Evolutionary conservation across 1,140 invertebrate genomes (phyloP), one percentile per base, ranked within the genome.

Genomic region (Ditylenchus dipsaci): DNA sequence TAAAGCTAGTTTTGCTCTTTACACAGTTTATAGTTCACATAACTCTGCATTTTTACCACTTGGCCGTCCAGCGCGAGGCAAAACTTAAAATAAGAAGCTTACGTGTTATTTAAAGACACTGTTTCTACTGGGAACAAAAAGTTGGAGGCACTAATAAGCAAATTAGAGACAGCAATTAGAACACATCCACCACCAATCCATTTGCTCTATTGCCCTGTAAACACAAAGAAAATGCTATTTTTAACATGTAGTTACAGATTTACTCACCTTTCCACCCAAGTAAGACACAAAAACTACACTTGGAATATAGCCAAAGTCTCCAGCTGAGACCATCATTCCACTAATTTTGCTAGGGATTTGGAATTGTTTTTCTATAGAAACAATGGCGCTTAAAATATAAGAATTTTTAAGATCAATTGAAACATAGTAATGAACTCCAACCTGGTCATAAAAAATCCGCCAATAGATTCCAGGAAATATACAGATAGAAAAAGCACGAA

Each of bases 361-460:
- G 62, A 82, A 82, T 62, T 82, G 80, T 33, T 71, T 64, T 63
- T 82, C 80, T 30, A 82, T 83, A 49, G 71, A 75, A 15, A 71
- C 69, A 23, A 71, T 71, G 29, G 69, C 69, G 42, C 69, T 71
- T 38, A 9, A 45, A 74, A 43, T n/a, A n/a, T n/a, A n/a, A n/a
- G n/a, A n/a, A 47, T 65, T 68, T 11, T 56, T 33, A 38, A 19
- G 3, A 19, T 42, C 53, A 1, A 29, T 13, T 62, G n/a, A 33
- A 9, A n/a, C 17, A n/a, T n/a, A n/a, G n/a, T n/a, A n/a, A n/a
- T n/a, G 61, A 63, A 27, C n/a, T 57, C 43, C 13, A 15, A 82
- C 79, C 81, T 79, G 21, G 78, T 82, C 79, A 81, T 82, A 61
- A 79, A 81, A 63, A 82, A 80, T n/a, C 80, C 80, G 21, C 80